These are phyloP conservation scores for Hylaeus volcanicus DNA, from an alignment of 1,140 invertebrate genomes.

Conservation along the genomic window DNA sequence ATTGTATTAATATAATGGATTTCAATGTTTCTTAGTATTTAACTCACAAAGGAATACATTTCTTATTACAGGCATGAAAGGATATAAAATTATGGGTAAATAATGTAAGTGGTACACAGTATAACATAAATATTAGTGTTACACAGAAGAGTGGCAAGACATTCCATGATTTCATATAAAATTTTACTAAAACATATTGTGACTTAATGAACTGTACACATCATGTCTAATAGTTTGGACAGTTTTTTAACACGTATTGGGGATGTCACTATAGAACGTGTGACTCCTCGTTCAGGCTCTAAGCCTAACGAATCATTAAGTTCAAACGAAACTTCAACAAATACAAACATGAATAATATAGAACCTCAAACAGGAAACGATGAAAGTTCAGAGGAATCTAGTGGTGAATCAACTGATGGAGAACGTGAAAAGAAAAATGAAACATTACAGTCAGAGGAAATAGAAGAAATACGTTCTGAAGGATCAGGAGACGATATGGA, in stretches of 20 bases:
- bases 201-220: slow-evolving; percentile 60
- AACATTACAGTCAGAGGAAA: slow-evolving; percentile 66
- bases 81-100: slow-evolving; percentile 49
- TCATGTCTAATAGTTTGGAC: slow-evolving; percentile 79
- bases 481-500: slow-evolving; percentile 79
- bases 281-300: slow-evolving; percentile 70
- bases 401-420: slow-evolving; percentile 70
- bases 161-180: slow-evolving; percentile 56
- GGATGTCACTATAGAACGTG: slow-evolving; percentile 81
- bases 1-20: neutral
- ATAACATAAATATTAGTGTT: slow-evolving; percentile 45
- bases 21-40: neutral
- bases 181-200: slow-evolving; percentile 46
- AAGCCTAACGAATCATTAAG: slow-evolving; percentile 56
- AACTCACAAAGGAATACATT: slow-evolving; percentile 28
- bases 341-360: slow-evolving; percentile 59
- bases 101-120: slow-evolving; percentile 45
- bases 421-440: slow-evolving; percentile 71
- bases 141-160: slow-evolving; percentile 53
- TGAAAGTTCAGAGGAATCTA: slow-evolving; percentile 75
- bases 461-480: slow-evolving; percentile 75
- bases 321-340: slow-evolving; percentile 52
- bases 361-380: slow-evolving; percentile 63
- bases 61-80: slow-evolving; percentile 53
- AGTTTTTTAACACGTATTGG: slow-evolving; percentile 79